Evolutionary conservation across 2,888 invertebrate genomes (phyloP).

Genomic region (Quadriops clusia): DNA sequence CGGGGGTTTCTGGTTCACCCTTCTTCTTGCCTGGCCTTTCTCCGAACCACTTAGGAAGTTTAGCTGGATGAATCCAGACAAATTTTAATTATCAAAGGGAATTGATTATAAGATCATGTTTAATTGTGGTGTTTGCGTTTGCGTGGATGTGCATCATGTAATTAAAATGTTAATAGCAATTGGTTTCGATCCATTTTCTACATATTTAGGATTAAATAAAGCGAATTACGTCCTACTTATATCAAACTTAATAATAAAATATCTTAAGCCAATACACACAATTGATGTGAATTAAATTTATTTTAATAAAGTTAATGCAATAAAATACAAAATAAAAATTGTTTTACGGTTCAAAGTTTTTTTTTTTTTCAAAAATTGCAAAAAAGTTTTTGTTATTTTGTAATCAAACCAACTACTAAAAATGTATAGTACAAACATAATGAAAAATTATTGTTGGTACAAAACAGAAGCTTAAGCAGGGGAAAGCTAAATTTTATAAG

Average conservation of each 20-base stretch:
- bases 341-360: too few species aligned
- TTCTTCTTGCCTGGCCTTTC: conserved; percentile 88
- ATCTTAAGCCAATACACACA: too few species aligned
- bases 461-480: background rate
- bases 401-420: background rate
- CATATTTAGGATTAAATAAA: too few species aligned
- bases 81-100: conserved; percentile 15
- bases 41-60: conserved; percentile 92
- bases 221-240: too few species aligned
- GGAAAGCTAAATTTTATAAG: conserved; percentile 1
- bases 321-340: background rate
- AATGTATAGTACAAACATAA: background rate
- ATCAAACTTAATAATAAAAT: too few species aligned
- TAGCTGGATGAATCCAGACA: conserved; percentile 48
- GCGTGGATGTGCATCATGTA: too few species aligned
- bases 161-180: too few species aligned
- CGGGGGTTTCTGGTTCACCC: conserved; percentile 80
- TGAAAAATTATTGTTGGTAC: background rate
- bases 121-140: too few species aligned
- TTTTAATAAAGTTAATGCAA: background rate
- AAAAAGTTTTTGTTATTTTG: background rate
- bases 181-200: too few species aligned
- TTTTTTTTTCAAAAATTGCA: too few species aligned
- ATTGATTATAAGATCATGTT: too few species aligned
- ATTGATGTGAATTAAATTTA: conserved; percentile 1